Percentiles rank a stretch among this genome's conserved stretches.
Conservation (phyloP, 2,113 vertebrate genomes). For the Tor tambroides region DNA sequence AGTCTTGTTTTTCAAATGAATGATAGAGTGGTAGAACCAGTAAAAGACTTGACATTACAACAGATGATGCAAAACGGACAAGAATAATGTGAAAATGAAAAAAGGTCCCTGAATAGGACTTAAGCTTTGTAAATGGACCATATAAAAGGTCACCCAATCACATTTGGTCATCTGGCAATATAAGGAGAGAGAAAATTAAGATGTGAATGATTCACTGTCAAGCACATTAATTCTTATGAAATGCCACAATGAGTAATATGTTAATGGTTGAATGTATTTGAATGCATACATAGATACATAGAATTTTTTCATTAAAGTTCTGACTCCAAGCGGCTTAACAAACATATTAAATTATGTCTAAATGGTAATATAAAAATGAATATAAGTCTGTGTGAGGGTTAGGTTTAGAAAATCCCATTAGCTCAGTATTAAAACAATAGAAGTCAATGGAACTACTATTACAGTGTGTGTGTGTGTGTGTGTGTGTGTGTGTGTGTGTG, state of each 20-base stretch:
- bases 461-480: not conserved
- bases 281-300: not conserved
- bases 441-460: not conserved
- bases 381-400: not conserved
- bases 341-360: not conserved
- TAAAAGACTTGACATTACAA: slow-evolving; percentile 53
- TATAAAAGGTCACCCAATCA: slow-evolving; percentile 45
- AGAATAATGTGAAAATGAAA: slow-evolving; percentile 24
- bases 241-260: not conserved
- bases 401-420: not conserved
- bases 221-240: not conserved
- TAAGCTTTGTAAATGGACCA: slow-evolving; percentile 33
- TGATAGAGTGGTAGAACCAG: not conserved
- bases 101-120: slow-evolving; percentile 14
- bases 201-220: slow-evolving; percentile 21
- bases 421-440: not conserved
- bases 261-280: slow-evolving; percentile 68
- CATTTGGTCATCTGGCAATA: slow-evolving; percentile 33
- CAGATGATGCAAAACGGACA: slow-evolving; percentile 37
- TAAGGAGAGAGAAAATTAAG: slow-evolving; percentile 23
- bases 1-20: slow-evolving; percentile 6
- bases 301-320: not conserved
- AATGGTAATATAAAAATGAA: not conserved
- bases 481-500: not conserved
- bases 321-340: not conserved